Percentiles rank a stretch among this genome's conserved stretches.
These are phyloP conservation scores for Peromyscus eremicus DNA, from an alignment of 2,797 vertebrate species.

Conservation along the genomic window DNA sequence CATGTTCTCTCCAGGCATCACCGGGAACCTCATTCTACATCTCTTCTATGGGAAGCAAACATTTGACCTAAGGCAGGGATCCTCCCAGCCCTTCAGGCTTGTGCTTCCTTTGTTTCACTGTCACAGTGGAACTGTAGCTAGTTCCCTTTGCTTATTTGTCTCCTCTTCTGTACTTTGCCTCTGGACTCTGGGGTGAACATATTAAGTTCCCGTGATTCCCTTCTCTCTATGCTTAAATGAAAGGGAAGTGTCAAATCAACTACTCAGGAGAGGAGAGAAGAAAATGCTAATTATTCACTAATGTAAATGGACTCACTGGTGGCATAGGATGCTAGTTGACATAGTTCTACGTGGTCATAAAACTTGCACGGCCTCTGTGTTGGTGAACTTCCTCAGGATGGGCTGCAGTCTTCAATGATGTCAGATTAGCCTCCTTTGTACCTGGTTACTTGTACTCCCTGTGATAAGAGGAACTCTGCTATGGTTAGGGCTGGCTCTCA, in stretches of 20 bases:
- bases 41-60: not conserved
- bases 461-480: not conserved
- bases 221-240: not conserved
- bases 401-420: not conserved
- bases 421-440: not conserved
- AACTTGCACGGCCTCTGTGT: not conserved
- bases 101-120: not conserved
- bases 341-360: not conserved
- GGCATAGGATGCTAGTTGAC: rapidly evolving
- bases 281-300: not conserved
- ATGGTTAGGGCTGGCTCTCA: not conserved
- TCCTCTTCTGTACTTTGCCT: not conserved
- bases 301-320: not conserved
- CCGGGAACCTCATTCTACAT: not conserved
- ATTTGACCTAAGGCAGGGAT: not conserved
- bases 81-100: not conserved
- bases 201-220: not conserved
- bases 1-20: not conserved
- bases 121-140: not conserved
- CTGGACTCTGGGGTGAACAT: not conserved
- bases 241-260: not conserved
- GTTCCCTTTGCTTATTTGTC: not conserved
- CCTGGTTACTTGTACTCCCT: not conserved
- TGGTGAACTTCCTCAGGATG: not conserved
- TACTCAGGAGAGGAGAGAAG: not conserved